Conservation (phyloP, 2,113 vertebrate genomes). For the Brachirus orientalis region DNA sequence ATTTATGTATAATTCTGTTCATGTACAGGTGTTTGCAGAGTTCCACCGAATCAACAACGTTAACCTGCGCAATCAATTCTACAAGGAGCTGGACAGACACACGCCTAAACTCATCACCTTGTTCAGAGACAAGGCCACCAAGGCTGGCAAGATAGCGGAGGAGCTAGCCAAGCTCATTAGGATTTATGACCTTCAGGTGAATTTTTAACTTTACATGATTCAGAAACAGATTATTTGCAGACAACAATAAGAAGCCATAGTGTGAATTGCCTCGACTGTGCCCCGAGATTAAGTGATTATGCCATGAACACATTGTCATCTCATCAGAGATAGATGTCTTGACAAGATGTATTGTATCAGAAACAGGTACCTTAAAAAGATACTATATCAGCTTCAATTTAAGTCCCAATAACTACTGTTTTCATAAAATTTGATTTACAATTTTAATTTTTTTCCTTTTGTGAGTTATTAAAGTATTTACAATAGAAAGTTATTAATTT, state of each 20-base stretch:
- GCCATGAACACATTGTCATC: too few relatives aligned
- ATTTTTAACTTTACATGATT: background rate
- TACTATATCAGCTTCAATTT: too few relatives aligned
- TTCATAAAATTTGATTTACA: too few relatives aligned
- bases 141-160: slow-evolving; percentile 11
- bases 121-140: slow-evolving; percentile 7
- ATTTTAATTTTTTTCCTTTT: too few relatives aligned
- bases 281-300: too few relatives aligned
- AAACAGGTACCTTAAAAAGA: too few relatives aligned
- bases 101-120: slow-evolving; percentile 4
- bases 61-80: background rate
- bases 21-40: slow-evolving; percentile 18
- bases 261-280: background rate
- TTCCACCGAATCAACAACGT: background rate
- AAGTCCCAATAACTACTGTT: too few relatives aligned
- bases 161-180: slow-evolving; percentile 9
- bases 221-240: slow-evolving; percentile 3
- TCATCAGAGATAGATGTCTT: too few relatives aligned
- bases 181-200: background rate
- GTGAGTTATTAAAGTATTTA: too few relatives aligned
- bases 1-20: slow-evolving; percentile 14
- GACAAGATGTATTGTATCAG: too few relatives aligned
- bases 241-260: background rate
- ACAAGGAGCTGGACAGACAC: slow-evolving; percentile 15
- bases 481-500: too few relatives aligned